phyloP scores from a whole-genome alignment of 2,888 invertebrate genomes.

The Zaprionus obscuricornis region DNA sequence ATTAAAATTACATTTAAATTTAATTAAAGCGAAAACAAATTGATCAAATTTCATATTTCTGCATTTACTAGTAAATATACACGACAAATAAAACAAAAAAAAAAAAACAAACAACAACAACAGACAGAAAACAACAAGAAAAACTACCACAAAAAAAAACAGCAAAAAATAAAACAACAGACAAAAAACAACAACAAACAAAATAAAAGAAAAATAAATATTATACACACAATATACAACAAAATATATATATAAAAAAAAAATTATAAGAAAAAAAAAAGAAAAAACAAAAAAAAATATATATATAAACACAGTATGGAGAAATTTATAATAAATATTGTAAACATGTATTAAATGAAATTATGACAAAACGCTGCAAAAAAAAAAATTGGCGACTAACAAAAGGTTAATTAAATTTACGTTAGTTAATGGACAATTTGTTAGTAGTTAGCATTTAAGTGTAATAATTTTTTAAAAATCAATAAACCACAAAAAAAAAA shows the following conservation, averaged over 20 bases:
- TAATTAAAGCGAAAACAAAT: conserved; percentile 46
- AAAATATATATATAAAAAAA: conserved; percentile 24
- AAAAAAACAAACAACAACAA: conserved; percentile 26
- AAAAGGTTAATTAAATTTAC: conserved; percentile 71
- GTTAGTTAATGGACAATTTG: conserved; percentile 78
- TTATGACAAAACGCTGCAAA: conserved; percentile 28
- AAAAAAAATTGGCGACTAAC: conserved; percentile 8
- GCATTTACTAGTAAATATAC: conserved; percentile 76
- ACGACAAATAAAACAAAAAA: conserved; percentile 33
- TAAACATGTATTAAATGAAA: conserved; percentile 62
- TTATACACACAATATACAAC: no score
- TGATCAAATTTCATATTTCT: conserved; percentile 72
- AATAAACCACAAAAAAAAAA: conserved; percentile 57
- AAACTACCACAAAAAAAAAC: no score
- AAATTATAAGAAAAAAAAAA: conserved; percentile 28
- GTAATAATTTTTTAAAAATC: conserved; percentile 75
- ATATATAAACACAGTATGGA: no score
- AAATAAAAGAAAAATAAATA: conserved; percentile 15
- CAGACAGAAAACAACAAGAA: no score
- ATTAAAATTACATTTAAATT: conserved; percentile 49
- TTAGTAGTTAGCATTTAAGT: conserved; percentile 74
- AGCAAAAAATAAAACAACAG: conserved; percentile 21
- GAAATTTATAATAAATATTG: no score
- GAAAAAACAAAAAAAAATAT: conserved; percentile 4
- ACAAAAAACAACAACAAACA: conserved; percentile 22